Evolutionary conservation across 2,888 invertebrate genomes (phyloP).

Genomic region (Pogonocherus hispidulus): DNA sequence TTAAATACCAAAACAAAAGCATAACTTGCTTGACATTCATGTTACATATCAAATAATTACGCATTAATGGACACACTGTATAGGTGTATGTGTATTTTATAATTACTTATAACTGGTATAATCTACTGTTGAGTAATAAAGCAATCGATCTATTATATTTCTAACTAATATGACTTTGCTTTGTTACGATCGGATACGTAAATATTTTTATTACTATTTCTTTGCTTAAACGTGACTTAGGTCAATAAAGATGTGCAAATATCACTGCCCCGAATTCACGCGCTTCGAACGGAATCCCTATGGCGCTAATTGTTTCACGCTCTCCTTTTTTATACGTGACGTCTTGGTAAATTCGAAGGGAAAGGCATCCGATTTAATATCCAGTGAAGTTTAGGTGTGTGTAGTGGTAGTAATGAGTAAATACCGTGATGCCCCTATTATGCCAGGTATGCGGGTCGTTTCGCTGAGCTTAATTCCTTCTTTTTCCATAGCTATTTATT

Average conservation of each 20-base stretch:
- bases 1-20: too few species aligned
- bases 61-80: too few species aligned
- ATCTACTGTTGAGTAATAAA: too few species aligned
- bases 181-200: constrained; percentile 29
- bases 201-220: constrained; percentile 52
- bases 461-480: constrained; percentile 47
- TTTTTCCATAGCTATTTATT: constrained; percentile 41
- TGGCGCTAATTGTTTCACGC: constrained; percentile 52
- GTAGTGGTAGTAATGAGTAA: constrained; percentile 58
- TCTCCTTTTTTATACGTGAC: constrained; percentile 41
- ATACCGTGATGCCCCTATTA: constrained; percentile 56
- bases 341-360: constrained; percentile 44
- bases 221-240: constrained; percentile 41
- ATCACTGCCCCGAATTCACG: constrained; percentile 28
- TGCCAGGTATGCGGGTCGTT: constrained; percentile 55
- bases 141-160: too few species aligned
- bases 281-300: constrained; percentile 43
- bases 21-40: too few species aligned
- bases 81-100: too few species aligned
- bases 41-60: too few species aligned
- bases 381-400: constrained; percentile 53
- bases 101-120: too few species aligned
- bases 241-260: constrained; percentile 47
- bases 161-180: background rate
- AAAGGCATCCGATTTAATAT: constrained; percentile 58